Conservation (phyloP, 2,888 invertebrate species). For the Podabrus alpinus region DNA sequence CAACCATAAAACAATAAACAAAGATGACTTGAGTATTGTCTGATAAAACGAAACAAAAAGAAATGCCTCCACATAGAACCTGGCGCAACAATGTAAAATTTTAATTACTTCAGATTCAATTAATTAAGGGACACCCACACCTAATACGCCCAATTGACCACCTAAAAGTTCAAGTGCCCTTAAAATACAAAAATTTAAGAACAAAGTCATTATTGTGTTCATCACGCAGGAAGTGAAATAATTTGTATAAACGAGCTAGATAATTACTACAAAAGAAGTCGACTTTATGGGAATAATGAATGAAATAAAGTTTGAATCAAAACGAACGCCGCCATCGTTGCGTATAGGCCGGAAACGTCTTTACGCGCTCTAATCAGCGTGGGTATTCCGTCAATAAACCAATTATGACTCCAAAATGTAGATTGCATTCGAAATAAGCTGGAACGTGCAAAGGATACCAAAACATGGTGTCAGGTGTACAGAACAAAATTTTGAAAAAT, state of each 20-base stretch:
- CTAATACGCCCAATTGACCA: neutral
- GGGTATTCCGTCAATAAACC: slow-evolving; percentile 29
- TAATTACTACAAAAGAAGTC: slow-evolving; percentile 31
- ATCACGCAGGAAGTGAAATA: slow-evolving; percentile 32
- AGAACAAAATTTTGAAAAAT: neutral
- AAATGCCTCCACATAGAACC: neutral
- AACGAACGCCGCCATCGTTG: slow-evolving; percentile 21
- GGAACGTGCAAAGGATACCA: neutral
- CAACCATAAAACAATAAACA: neutral
- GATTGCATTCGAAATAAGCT: neutral
- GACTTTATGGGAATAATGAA: slow-evolving; percentile 31
- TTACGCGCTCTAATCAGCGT: slow-evolving; percentile 36
- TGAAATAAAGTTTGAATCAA: slow-evolving; percentile 32
- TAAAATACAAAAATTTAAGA: neutral
- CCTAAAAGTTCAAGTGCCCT: neutral
- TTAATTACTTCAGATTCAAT: neutral
- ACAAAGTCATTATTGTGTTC: slow-evolving; percentile 9
- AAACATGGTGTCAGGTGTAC: neutral
- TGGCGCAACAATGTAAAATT: neutral
- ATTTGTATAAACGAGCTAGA: slow-evolving; percentile 33
- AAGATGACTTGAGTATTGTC: neutral
- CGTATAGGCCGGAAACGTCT: slow-evolving; percentile 32
- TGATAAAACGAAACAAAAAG: neutral
- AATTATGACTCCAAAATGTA: slow-evolving; percentile 1
- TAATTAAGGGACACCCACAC: neutral